These are phyloP conservation scores for Brassicogethes aeneus DNA, from an alignment of 2,888 invertebrate species.

Conservation along the genomic window DNA sequence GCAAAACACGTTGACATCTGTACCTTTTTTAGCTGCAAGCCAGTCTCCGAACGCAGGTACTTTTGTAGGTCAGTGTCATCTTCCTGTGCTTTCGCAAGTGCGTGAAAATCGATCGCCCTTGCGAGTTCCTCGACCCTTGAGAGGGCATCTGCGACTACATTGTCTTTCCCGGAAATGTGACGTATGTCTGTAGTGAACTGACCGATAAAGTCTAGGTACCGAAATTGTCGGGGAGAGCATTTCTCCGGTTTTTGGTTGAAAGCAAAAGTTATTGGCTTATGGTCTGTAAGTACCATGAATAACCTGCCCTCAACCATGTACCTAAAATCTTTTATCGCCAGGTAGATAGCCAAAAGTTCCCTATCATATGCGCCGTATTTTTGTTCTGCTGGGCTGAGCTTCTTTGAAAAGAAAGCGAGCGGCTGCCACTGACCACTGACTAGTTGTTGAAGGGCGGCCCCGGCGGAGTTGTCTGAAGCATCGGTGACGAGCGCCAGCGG, in stretches of 20 bases:
- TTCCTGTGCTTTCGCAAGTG: conserved; percentile 7
- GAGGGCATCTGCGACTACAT: conserved; percentile 31
- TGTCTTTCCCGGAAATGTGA: conserved; percentile 28
- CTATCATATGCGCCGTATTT: conserved; percentile 11
- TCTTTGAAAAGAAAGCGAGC: conserved; percentile 19
- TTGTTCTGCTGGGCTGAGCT: conserved; percentile 8
- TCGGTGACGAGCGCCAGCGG: background rate
- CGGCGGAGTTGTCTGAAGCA: background rate
- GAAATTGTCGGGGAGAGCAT: conserved; percentile 27
- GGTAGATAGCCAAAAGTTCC: conserved; percentile 10
- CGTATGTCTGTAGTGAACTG: conserved; percentile 30
- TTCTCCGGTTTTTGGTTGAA: conserved; percentile 26
- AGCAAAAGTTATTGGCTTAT: conserved; percentile 30
- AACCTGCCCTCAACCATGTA: conserved; percentile 7
- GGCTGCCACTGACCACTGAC: conserved; percentile 12
- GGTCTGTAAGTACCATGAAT: conserved; percentile 26
- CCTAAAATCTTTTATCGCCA: conserved; percentile 10
- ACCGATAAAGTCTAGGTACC: conserved; percentile 28
- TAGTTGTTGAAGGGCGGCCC: background rate
- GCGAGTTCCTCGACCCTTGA: conserved; percentile 12
- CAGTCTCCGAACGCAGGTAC: background rate
- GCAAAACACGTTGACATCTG: background rate
- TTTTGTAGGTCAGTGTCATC: conserved; percentile 1
- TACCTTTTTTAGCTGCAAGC: background rate
- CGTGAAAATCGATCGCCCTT: background rate